Base-by-base conservation (phyloP, 2,797 vertebrate species). In the Picus viridis region DNA sequence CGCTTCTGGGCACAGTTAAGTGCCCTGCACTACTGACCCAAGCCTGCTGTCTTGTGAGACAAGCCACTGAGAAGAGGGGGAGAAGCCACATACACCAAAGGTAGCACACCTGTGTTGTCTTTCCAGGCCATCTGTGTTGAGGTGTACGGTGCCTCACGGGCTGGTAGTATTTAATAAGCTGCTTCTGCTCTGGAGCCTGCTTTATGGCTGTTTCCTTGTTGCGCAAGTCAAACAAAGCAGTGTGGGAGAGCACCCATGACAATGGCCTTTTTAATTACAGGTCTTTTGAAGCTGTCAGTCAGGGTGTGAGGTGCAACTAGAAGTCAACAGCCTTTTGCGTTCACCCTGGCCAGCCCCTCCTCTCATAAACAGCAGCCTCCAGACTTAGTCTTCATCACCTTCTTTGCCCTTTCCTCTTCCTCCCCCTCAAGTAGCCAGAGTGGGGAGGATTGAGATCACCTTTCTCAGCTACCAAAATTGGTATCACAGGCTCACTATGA, bases 191-290 rank as follows among this genome's bases (percentile, higher is more conserved):
- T n/a, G 29, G 70, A 88, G 73, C 70, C 62, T 61, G 70, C 43
- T 67, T 80, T 53, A 62, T 0, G 9, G 75, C 82, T 75, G 20
- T 73, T 91, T 89, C 62, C 69, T 90, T 43, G 6, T 82, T 77
- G 76, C 54, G 5, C 54, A 43, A 94, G 49, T 32, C 83, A 56
- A 73, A 91, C 49, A 39, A 43, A 61, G 29, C 53, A 67, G 9
- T 12, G 72, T 87, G 73, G 68, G 91, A 78, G 77, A 85, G 29
- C 82, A 36, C 11, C 9, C 30, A 2, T 59, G 74, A 74, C 88
- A 69, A 81, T 14, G 69, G 56, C 83, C 83, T 85, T 81, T 69
- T 34, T 89, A 85, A 95, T 95, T 89, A 83, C 12, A 86, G 69
- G 75, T 75, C 83, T 69, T 84, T 86, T 58, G 76, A 39, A 78